Evolutionary conservation across 1,140 invertebrate genomes (phyloP).

Genomic region (Steinernema khuongi): DNA sequence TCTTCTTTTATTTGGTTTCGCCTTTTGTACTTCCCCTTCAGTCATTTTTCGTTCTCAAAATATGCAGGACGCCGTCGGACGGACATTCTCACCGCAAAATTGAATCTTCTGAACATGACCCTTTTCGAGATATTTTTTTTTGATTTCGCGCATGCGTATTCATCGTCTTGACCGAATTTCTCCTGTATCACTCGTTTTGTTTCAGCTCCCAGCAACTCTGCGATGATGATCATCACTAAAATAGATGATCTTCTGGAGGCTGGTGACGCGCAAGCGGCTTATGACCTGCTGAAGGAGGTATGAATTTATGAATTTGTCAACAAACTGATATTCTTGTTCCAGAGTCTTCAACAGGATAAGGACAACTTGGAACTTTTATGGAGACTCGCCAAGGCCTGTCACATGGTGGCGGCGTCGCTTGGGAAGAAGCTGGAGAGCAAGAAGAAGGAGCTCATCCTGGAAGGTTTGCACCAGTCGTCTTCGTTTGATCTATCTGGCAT

Average conservation of each 20-base stretch:
- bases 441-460: conserved; percentile 26
- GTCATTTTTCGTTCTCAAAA: no score
- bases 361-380: background rate
- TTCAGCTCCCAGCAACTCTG: no score
- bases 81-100: no score
- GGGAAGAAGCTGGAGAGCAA: conserved; percentile 22
- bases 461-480: conserved; percentile 18
- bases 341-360: background rate
- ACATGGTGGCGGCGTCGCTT: background rate
- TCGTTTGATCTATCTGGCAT: conserved; percentile 1
- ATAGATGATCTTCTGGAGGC: background rate
- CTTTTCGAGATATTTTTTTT: no score
- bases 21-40: no score
- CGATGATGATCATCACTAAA: no score
- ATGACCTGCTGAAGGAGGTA: background rate
- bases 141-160: no score
- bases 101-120: no score
- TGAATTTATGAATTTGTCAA: background rate
- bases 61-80: no score
- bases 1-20: no score
- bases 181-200: no score
- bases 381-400: background rate
- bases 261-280: background rate
- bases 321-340: background rate
- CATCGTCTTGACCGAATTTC: no score